Conservation (phyloP, 2,888 invertebrate genomes). For the Tethea ocularis region DNA sequence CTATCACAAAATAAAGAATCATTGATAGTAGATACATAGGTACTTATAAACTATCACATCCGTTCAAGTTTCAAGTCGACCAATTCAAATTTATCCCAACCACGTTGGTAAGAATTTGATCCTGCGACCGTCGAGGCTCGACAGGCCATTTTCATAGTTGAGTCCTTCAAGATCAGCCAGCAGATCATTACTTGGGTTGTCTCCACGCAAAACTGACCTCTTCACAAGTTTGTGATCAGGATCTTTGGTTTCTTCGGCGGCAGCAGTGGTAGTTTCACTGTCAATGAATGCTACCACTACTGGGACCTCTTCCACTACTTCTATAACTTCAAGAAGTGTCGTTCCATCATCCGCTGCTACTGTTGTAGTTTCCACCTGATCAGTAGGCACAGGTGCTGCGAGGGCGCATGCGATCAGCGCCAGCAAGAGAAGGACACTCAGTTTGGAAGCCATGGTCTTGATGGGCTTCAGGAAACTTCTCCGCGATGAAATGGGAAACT, state of each 20-base stretch:
- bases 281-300: slow-evolving; percentile 46
- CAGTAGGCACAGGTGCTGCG: slow-evolving; percentile 53
- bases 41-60: background rate
- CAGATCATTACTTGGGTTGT: slow-evolving; percentile 66
- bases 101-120: slow-evolving; percentile 75
- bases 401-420: slow-evolving; percentile 46
- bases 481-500: slow-evolving; percentile 43
- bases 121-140: slow-evolving; percentile 64
- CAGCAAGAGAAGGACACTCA: slow-evolving; percentile 59
- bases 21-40: too few relatives aligned
- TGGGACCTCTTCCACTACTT: slow-evolving; percentile 60
- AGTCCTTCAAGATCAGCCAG: slow-evolving; percentile 64
- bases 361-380: slow-evolving; percentile 45
- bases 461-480: slow-evolving; percentile 59
- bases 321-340: slow-evolving; percentile 51
- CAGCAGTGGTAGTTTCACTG: slow-evolving; percentile 27
- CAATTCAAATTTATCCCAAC: slow-evolving; percentile 53
- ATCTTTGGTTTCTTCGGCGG: slow-evolving; percentile 40
- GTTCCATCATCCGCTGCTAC: slow-evolving; percentile 40
- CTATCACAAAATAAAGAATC: too few relatives aligned
- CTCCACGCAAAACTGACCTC: slow-evolving; percentile 63
- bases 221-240: slow-evolving; percentile 59
- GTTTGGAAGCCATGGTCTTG: slow-evolving; percentile 61
- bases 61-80: too few relatives aligned
- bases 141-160: slow-evolving; percentile 54